These are phyloP conservation scores for Augochlora pura DNA, from an alignment of 1,140 invertebrate species.

Conservation along the genomic window DNA sequence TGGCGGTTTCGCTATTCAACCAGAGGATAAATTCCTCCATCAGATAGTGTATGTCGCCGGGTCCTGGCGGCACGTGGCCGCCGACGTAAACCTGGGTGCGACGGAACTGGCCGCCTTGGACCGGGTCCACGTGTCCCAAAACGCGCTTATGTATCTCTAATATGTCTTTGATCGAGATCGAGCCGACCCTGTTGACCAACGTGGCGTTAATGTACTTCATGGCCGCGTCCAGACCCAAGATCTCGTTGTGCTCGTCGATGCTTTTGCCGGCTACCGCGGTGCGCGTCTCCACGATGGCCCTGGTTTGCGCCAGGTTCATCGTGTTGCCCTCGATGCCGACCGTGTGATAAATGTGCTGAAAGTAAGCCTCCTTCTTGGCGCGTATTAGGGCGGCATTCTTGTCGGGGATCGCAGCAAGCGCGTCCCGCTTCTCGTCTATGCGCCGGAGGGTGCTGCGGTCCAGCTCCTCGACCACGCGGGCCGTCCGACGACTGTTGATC, in stretches of 20 bases:
- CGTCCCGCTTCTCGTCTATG: conserved; percentile 93
- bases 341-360: conserved; percentile 98
- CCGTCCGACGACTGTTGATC: conserved; percentile 90
- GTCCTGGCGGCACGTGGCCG: conserved; percentile 92
- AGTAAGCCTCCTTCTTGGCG: conserved; percentile 96
- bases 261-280: conserved; percentile 96
- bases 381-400: conserved; percentile 89
- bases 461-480: conserved; percentile 93
- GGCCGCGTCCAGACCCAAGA: conserved; percentile 95
- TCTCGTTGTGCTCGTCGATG: conserved; percentile 98
- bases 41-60: conserved; percentile 88
- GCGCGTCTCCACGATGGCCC: conserved; percentile 95
- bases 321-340: conserved; percentile 99
- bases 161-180: conserved; percentile 89
- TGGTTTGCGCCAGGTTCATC: conserved; percentile 95
- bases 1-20: conserved; percentile 93
- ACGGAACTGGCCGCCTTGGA: conserved; percentile 91
- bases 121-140: conserved; percentile 95
- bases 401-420: conserved; percentile 90
- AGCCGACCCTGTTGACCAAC: conserved; percentile 84
- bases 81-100: conserved; percentile 95
- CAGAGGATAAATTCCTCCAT: conserved; percentile 95
- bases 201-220: conserved; percentile 98
- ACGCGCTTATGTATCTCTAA: conserved; percentile 96
- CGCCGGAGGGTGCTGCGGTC: conserved; percentile 89